Evolutionary conservation across 1,140 invertebrate genomes (phyloP).

Genomic region (Mycetomoellerius zeteki): DNA sequence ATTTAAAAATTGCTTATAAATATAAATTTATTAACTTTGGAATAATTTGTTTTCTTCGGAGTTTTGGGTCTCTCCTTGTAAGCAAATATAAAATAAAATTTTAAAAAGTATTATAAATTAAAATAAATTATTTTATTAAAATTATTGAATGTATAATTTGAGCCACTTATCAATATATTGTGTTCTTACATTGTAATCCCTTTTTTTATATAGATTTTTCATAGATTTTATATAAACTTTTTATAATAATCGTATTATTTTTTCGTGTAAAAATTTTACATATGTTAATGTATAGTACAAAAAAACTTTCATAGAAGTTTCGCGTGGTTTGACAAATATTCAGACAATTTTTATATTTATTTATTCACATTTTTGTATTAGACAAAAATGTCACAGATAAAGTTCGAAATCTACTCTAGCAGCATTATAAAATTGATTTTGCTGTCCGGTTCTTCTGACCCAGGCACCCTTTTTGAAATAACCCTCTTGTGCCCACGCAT

Average conservation of each 20-base stretch:
- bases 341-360: conserved; percentile 27
- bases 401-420: conserved; percentile 97
- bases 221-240: conserved; percentile 5
- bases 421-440: conserved; percentile 94
- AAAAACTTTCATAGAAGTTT: neutral
- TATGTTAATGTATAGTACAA: neutral
- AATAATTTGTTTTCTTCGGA: neutral
- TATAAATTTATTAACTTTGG: neutral
- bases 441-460: conserved; percentile 93
- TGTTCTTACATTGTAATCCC: neutral
- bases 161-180: neutral
- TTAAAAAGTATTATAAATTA: neutral
- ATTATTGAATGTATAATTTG: conserved; percentile 16
- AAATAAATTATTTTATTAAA: conserved; percentile 11
- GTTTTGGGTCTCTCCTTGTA: neutral
- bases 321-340: neutral
- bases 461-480: conserved; percentile 95
- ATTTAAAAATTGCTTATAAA: neutral
- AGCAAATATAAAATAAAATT: neutral
- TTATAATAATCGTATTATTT: neutral
- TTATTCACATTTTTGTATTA: conserved; percentile 6
- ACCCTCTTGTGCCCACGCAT: conserved; percentile 94
- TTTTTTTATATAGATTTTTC: neutral
- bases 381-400: conserved; percentile 88
- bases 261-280: conserved; percentile 10